Evolutionary conservation across 2,888 invertebrate genomes (phyloP), one percentile per base, ranked within the genome.

Genomic region (Zelleria hepariella): DNA sequence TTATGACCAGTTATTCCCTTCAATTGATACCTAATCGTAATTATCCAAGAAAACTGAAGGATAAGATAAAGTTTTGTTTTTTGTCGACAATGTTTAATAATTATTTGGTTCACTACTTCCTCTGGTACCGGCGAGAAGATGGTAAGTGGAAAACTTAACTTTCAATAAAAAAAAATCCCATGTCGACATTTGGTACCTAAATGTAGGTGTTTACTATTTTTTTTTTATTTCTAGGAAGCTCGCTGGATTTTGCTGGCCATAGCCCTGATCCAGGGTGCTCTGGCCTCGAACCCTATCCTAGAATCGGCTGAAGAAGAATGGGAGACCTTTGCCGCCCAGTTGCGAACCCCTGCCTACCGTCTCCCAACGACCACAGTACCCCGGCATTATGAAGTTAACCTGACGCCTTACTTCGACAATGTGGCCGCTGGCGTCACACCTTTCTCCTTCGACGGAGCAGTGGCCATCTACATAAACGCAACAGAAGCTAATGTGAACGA

Each of bases 331-430:
- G 66, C 65, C 3, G 65, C 67, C 47, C 68, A 69, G 63, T 26
- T 83, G 51, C 72, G 78, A 15, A 70, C 82, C 58, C 70, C 76
- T 0, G 67, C 69, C 5, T 91, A 86, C 65, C 80, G 91, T 6
- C 73, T 92, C 1, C 88, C 90, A 0, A 77, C 71, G 0, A 79
- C 81, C 0, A 82, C 92, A 0, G 61, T 60, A 1, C 93, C 93
- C 0, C 67, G 64, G 0, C 74, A 74, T n/a, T 94, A 93, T 64
- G 76, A 82, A 26, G 77, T 93, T 0, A 66, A 77, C 0, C 66
- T 93, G 5, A 78, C 75, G 0, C 91, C 92, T 0, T 83, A 90
- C 63, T 81, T 92, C 3, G 74, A 84, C 0, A 59, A 60, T 0
- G 61, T 62, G 0, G 67, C 77, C 0, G 23, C 48, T 7, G 67